phyloP scores from a whole-genome alignment of 2,888 invertebrate genomes.

The Nasonovia ribisnigri region DNA sequence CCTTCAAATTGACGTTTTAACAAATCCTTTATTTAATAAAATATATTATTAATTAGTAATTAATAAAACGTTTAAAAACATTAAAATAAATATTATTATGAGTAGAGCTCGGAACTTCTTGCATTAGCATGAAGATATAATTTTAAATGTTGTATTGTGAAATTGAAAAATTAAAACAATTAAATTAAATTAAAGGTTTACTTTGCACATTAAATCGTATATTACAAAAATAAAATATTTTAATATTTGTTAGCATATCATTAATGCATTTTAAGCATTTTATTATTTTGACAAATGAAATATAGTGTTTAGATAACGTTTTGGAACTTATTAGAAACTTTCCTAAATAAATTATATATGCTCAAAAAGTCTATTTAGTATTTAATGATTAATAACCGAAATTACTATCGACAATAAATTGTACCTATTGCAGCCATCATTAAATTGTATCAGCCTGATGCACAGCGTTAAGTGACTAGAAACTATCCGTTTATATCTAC shows the following conservation, averaged over 20 bases:
- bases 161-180: background rate
- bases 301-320: too few species aligned
- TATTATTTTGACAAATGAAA: too few species aligned
- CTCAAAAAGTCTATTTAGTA: too few species aligned
- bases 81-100: background rate
- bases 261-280: background rate
- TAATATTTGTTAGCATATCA: background rate
- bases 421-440: background rate
- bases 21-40: conserved; percentile 74
- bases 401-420: too few species aligned
- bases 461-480: too few species aligned
- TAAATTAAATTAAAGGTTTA: background rate
- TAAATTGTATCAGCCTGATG: background rate
- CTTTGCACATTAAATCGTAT: background rate
- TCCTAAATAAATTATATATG: too few species aligned
- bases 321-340: too few species aligned
- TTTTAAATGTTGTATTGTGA: too few species aligned
- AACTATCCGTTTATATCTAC: too few species aligned
- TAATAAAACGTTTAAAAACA: background rate
- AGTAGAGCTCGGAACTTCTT: background rate
- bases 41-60: background rate
- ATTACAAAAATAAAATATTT: background rate
- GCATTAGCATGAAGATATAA: background rate
- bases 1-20: conserved; percentile 84
- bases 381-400: too few species aligned